Percentiles rank a stretch among this genome's conserved stretches.
Conservation (phyloP, 2,113 vertebrate genomes). For the Atrichornis clamosus region DNA sequence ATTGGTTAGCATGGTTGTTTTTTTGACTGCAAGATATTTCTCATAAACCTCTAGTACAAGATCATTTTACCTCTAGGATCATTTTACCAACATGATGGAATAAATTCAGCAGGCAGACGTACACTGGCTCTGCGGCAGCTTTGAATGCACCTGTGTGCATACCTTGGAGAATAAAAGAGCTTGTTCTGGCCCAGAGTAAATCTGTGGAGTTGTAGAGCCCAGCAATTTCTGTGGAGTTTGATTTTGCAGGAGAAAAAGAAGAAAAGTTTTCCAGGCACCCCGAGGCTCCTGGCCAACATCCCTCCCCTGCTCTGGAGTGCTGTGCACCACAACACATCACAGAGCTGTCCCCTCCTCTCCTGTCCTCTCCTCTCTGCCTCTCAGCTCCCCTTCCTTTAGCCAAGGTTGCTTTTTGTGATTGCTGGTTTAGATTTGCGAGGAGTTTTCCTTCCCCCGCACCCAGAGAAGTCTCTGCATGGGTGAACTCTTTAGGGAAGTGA, state of each 20-base stretch:
- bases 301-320: neutral
- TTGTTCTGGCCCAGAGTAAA: neutral
- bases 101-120: neutral
- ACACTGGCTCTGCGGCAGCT: neutral
- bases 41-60: neutral
- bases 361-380: neutral
- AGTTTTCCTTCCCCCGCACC: neutral
- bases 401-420: neutral
- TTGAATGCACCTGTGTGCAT: neutral
- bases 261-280: neutral
- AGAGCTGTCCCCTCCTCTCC: neutral
- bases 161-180: neutral
- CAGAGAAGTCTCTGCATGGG: accelerated
- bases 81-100: neutral
- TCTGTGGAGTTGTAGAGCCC: neutral
- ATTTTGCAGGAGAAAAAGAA: neutral
- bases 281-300: neutral
- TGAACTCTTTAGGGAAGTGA: neutral
- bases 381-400: neutral
- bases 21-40: neutral
- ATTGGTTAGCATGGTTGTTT: neutral
- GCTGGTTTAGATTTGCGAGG: neutral
- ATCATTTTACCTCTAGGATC: neutral
- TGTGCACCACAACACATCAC: accelerated
- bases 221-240: neutral